Base-by-base conservation (phyloP, 2,113 vertebrate genomes). In the Platycercus adscitus region DNA sequence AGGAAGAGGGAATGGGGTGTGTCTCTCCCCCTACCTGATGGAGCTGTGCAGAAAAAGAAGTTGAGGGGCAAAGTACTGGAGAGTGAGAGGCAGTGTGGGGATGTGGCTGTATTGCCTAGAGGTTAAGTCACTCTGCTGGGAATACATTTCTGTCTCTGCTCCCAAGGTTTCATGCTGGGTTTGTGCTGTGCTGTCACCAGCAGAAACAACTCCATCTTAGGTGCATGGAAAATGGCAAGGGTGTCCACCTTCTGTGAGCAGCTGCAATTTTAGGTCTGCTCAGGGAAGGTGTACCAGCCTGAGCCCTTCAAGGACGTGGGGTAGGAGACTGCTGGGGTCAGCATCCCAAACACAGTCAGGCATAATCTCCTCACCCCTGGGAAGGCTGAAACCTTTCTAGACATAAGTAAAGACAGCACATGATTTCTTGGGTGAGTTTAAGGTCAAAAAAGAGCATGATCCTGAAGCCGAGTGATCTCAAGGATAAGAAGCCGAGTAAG, bases 1-100 rank as follows among this genome's bases (percentile, higher is more conserved):
- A 81, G 37, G 80, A 82, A 64, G 28, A 13, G 17, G 44, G 18
- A 76, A 68, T 10, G 15, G 18, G 9, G 29, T 28, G 17, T 12
- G 11, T 23, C 33, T 71, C 21, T 21, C 61, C 19, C 46, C 60
- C 16, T 56, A 56, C 6, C 61, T 19, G 1, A 13, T 20, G 63
- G n/a, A 21, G 6, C 20, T 43, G 29, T 61, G 64, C 15, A 50
- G 60, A 33, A 73, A 77, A 70, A 50, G n/a, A 43, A 28, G 23
- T 5, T 1, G 1, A 69, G 39, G 31, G 24, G 31, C 50, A 21
- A 9, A 0, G 23, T 3, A 6, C 33, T 0, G 0, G 11, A 29
- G 25, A 44, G 60, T 1, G 2, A 73, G 46, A 63, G 21, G 26
- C 13, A 66, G 28, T 0, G 0, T 1, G 1, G 31, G 33, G 20